phyloP scores from a whole-genome alignment of 2,888 invertebrate genomes.

The Dolomedes plantarius region DNA sequence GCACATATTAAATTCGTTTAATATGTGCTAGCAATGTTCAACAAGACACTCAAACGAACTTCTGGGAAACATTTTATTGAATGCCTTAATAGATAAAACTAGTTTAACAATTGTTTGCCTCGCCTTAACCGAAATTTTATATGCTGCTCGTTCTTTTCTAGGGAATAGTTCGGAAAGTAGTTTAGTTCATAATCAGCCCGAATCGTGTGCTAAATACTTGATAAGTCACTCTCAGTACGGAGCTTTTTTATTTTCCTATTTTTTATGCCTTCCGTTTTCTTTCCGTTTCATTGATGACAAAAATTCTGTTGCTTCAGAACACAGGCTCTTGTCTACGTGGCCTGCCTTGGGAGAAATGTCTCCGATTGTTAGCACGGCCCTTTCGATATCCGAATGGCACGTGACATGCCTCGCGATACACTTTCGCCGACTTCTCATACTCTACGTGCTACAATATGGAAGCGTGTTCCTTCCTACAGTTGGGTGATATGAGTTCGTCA shows the following conservation, averaged over 20 bases:
- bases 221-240: background rate
- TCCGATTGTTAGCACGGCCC: background rate
- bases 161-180: background rate
- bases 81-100: no score
- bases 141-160: background rate
- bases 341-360: background rate
- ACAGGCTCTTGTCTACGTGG: background rate
- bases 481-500: no score
- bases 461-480: no score
- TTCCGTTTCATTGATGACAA: background rate
- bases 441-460: no score
- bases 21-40: no score
- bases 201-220: background rate
- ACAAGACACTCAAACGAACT: no score
- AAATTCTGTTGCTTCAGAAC: background rate
- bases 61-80: no score
- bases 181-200: background rate
- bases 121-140: no score
- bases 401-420: background rate
- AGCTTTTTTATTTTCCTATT: background rate
- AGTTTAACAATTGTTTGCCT: no score
- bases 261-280: background rate
- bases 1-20: no score
- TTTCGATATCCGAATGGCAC: background rate
- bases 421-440: no score